These are phyloP conservation scores for Galeopterus variegatus DNA, from an alignment of 2,113 vertebrate species.

Conservation along the genomic window DNA sequence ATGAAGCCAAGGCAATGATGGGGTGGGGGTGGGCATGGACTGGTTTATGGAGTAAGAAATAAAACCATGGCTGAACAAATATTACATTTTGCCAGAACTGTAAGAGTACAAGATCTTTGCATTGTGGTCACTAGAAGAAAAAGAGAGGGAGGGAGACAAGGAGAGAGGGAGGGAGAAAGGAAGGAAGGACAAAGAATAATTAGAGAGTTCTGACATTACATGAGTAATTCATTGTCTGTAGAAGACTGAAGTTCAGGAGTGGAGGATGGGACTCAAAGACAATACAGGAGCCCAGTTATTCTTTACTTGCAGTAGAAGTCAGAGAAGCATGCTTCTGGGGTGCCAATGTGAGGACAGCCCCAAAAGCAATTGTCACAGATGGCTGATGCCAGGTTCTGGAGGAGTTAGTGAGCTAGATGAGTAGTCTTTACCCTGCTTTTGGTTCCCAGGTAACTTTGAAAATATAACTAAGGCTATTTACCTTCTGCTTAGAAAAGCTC, in stretches of 20 bases:
- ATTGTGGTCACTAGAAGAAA: not conserved
- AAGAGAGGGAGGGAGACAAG: no score
- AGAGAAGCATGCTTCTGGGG: not conserved
- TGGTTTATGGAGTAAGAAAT: not conserved
- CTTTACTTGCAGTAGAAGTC: not conserved
- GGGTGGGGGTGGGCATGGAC: not conserved
- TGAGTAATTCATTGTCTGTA: not conserved
- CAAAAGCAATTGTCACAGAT: not conserved
- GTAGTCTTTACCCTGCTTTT: not conserved
- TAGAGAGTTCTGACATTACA: not conserved
- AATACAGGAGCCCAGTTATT: not conserved
- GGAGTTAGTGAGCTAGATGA: not conserved
- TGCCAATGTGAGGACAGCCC: not conserved
- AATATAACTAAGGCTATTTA: not conserved
- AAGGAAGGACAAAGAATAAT: not conserved
- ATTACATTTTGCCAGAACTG: not conserved
- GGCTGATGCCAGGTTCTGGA: not conserved
- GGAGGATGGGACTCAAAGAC: not conserved
- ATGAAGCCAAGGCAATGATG: not conserved
- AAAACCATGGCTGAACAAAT: constrained; percentile 19
- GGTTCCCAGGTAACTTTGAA: not conserved
- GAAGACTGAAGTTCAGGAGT: not conserved
- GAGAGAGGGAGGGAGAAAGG: not conserved
- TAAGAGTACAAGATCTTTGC: not conserved
- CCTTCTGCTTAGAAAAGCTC: not conserved